Evolutionary conservation across 2,797 vertebrate genomes (phyloP).

Genomic region (Brachyalestes nurse): DNA sequence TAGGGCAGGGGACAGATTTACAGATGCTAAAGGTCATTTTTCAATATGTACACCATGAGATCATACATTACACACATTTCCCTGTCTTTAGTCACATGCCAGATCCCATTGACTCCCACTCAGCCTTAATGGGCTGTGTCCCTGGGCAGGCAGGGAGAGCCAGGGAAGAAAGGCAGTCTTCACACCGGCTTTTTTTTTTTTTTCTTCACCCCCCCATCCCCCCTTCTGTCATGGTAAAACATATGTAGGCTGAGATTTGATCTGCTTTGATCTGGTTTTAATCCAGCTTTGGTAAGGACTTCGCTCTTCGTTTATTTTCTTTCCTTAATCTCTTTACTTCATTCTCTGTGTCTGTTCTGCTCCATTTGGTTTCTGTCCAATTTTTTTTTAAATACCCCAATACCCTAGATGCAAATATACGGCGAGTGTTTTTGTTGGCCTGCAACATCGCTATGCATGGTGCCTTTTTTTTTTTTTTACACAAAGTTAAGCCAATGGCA

Average conservation of each 20-base stretch:
- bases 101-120: conserved; percentile 19
- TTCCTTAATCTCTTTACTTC: conserved; percentile 27
- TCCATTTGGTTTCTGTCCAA: conserved; percentile 18
- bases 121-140: conserved; percentile 27
- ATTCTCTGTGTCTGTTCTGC: conserved; percentile 7
- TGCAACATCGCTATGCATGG: neutral
- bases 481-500: conserved; percentile 62
- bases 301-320: conserved; percentile 30
- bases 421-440: conserved; percentile 25
- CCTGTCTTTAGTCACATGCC: conserved; percentile 48
- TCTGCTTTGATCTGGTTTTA: conserved; percentile 42
- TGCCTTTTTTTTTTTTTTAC: conserved; percentile 47
- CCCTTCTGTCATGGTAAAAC: conserved; percentile 28
- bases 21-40: conserved; percentile 77
- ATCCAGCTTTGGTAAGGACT: conserved; percentile 31
- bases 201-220: too few relatives aligned
- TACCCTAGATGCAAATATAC: conserved; percentile 17
- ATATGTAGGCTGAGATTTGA: conserved; percentile 25
- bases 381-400: conserved; percentile 15
- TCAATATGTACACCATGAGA: conserved; percentile 70
- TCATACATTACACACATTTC: conserved; percentile 71
- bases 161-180: neutral
- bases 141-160: conserved; percentile 12
- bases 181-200: neutral
- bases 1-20: conserved; percentile 75